These are phyloP conservation scores for Apoda limacodes DNA, from an alignment of 2,888 invertebrate genomes.

Conservation along the genomic window DNA sequence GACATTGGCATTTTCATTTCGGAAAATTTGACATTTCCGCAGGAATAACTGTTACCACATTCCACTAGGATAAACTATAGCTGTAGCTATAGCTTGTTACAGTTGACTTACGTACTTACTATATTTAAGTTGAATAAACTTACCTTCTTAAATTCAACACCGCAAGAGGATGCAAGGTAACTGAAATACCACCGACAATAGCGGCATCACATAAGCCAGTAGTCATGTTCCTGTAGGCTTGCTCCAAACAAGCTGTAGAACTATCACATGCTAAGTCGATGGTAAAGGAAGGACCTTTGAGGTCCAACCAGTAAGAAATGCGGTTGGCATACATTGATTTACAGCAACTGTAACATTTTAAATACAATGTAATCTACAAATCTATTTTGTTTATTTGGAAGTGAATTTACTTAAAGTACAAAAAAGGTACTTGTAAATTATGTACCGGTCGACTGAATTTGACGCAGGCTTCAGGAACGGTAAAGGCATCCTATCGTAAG, in stretches of 20 bases:
- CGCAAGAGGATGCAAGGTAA: constrained; percentile 59
- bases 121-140: constrained; percentile 1
- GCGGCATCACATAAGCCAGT: constrained; percentile 54
- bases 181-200: constrained; percentile 71
- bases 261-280: constrained; percentile 35
- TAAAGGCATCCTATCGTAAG: too few species aligned
- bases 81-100: too few species aligned
- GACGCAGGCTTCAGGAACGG: too few species aligned
- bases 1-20: neutral
- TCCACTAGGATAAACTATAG: too few species aligned
- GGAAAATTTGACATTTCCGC: too few species aligned
- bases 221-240: constrained; percentile 32
- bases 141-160: constrained; percentile 32
- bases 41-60: too few species aligned
- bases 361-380: neutral
- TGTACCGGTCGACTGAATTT: too few species aligned
- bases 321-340: constrained; percentile 44
- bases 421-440: too few species aligned
- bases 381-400: too few species aligned
- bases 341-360: constrained; percentile 25
- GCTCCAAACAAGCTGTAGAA: constrained; percentile 35
- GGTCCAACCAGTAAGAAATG: constrained; percentile 45
- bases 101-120: neutral
- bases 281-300: constrained; percentile 37
- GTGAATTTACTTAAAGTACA: too few species aligned